Evolutionary conservation across 2,797 vertebrate species (phyloP).

Genomic region (Rallus crepitans): DNA sequence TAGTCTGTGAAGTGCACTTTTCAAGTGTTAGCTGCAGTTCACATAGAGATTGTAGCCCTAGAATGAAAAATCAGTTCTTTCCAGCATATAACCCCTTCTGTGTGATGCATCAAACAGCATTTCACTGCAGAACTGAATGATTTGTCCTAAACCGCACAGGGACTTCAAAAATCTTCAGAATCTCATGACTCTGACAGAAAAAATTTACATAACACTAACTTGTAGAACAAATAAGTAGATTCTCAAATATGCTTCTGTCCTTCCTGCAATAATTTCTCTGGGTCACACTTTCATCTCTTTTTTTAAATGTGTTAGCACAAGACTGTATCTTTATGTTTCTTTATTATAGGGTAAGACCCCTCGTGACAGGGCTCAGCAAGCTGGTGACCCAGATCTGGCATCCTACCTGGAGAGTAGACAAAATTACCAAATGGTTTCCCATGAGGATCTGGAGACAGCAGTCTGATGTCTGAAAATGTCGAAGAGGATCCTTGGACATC

Average conservation of each 20-base stretch:
- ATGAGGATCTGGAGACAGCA: slow-evolving; percentile 95
- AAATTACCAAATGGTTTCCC: slow-evolving; percentile 80
- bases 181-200: neutral
- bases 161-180: neutral
- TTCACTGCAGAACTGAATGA: neutral
- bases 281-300: neutral
- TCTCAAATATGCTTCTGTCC: neutral
- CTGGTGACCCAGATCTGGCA: slow-evolving; percentile 89
- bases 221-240: neutral
- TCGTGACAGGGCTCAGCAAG: slow-evolving; percentile 88
- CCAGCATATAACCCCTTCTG: neutral
- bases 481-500: slow-evolving; percentile 34
- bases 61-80: neutral
- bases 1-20: neutral
- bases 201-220: neutral
- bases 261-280: neutral
- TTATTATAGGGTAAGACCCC: slow-evolving; percentile 90
- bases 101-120: neutral
- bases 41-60: neutral
- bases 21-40: neutral
- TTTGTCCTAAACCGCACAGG: neutral
- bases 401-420: slow-evolving; percentile 86
- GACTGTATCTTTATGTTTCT: neutral
- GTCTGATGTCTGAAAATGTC: slow-evolving; percentile 83
- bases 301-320: neutral